A percentile compares a stretch with the other conserved stretches of the same genome.
phyloP scores from a whole-genome alignment of 2,797 vertebrate species.

The Aotus griseimembra region DNA sequence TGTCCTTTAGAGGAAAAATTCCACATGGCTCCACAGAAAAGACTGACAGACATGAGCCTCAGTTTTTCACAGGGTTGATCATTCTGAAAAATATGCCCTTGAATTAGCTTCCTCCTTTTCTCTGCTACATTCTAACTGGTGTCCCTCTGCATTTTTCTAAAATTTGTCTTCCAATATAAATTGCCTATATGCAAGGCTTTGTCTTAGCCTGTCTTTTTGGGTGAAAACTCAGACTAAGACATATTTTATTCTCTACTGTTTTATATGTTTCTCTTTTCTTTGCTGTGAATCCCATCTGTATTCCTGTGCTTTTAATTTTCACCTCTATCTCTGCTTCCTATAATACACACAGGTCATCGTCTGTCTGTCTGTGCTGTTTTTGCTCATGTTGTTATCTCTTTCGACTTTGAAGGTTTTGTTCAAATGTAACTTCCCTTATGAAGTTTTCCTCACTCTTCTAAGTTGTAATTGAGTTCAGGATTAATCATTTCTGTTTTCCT shows the following conservation, averaged over 20 bases:
- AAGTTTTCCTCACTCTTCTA: neutral
- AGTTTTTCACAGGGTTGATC: neutral
- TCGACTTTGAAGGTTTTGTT: neutral
- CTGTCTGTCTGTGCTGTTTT: neutral
- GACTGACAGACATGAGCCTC: too few species aligned
- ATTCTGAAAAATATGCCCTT: neutral
- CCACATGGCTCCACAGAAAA: neutral
- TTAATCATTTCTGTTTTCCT: neutral
- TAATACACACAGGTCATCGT: neutral
- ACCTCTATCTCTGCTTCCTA: neutral
- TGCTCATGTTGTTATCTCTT: neutral
- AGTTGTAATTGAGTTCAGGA: neutral
- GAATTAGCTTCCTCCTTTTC: neutral
- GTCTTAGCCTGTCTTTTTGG: neutral
- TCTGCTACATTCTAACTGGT: neutral
- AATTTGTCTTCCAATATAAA: neutral
- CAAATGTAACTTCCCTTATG: neutral
- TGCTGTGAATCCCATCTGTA: neutral
- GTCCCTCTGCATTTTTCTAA: neutral
- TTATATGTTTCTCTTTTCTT: neutral
- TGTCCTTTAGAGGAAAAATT: neutral
- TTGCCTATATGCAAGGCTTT: neutral
- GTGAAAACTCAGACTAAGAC: neutral
- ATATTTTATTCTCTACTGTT: neutral
- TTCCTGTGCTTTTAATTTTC: neutral